These are phyloP conservation scores for Agrotis ipsilon DNA, from an alignment of 2,888 invertebrate species.

Conservation along the genomic window DNA sequence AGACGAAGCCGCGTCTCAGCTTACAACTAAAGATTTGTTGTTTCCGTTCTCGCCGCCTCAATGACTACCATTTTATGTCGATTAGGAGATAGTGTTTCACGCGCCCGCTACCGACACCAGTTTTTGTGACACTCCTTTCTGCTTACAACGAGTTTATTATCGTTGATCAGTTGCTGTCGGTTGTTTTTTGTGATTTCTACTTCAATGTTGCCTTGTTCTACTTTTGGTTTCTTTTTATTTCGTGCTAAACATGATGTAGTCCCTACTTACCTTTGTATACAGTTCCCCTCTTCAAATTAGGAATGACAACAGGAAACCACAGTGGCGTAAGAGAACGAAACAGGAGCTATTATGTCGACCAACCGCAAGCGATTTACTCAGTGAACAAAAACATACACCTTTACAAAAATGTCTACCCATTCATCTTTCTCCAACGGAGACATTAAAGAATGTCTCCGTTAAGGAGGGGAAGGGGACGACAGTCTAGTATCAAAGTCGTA, in stretches of 20 bases:
- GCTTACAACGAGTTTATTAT: constrained; percentile 88
- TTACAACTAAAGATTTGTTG: constrained; percentile 88
- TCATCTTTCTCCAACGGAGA: constrained; percentile 89
- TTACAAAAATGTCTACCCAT: constrained; percentile 89
- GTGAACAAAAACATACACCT: constrained; percentile 88
- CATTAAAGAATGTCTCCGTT: constrained; percentile 90
- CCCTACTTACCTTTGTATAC: not conserved
- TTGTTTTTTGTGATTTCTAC: constrained; percentile 72
- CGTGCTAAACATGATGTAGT: constrained; percentile 60
- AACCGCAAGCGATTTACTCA: constrained; percentile 87
- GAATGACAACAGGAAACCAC: constrained; percentile 84
- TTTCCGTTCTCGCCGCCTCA: constrained; percentile 89
- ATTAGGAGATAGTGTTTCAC: constrained; percentile 90
- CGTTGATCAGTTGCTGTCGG: constrained; percentile 80
- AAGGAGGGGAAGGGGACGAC: constrained; percentile 86
- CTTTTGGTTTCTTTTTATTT: constrained; percentile 70
- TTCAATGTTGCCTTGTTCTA: constrained; percentile 72
- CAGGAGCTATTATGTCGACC: constrained; percentile 84
- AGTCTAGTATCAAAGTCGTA: constrained; percentile 82
- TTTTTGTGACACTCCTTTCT: constrained; percentile 89
- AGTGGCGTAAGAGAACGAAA: constrained; percentile 80
- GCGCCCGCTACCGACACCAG: constrained; percentile 88
- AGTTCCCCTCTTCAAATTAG: constrained; percentile 72
- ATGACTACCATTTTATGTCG: constrained; percentile 91
- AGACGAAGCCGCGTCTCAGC: constrained; percentile 80